A percentile compares a stretch with the other conserved stretches of the same genome.
phyloP scores from a whole-genome alignment of 2,113 vertebrate species.

The Acinonyx jubatus region DNA sequence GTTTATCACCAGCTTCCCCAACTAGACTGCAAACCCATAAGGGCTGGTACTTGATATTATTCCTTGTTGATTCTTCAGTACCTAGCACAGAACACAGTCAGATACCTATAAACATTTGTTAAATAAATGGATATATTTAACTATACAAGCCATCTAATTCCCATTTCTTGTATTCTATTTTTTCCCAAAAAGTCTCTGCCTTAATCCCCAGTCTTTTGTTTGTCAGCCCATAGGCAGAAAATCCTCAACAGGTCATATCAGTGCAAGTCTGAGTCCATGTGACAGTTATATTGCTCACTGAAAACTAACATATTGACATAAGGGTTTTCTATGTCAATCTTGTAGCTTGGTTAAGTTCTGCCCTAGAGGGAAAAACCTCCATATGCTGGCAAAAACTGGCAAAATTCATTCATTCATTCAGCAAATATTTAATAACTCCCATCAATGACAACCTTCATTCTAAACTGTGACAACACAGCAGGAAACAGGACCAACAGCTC shows the following conservation, averaged over 20 bases:
- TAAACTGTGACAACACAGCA: neutral
- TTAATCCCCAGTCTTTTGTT: neutral
- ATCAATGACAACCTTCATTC: neutral
- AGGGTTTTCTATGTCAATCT: neutral
- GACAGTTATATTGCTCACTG: neutral
- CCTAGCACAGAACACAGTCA: neutral
- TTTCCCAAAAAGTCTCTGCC: neutral
- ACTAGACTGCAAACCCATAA: neutral
- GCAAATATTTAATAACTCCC: neutral
- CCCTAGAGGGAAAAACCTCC: neutral
- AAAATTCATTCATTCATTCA: neutral
- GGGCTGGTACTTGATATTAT: neutral
- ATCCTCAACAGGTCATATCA: neutral
- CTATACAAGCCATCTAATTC: neutral
- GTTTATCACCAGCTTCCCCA: neutral
- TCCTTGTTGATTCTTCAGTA: neutral
- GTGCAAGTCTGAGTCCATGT: neutral
- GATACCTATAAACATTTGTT: neutral
- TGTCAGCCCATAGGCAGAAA: neutral
- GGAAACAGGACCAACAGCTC: neutral
- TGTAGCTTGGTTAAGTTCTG: constrained; percentile 6
- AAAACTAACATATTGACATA: neutral
- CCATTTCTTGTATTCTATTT: neutral
- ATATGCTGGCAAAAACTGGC: neutral
- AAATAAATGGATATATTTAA: constrained; percentile 15